Evolutionary conservation across 2,888 invertebrate species (phyloP), one percentile per base, ranked within the genome.

Genomic region (Macrophya alboannulata): DNA sequence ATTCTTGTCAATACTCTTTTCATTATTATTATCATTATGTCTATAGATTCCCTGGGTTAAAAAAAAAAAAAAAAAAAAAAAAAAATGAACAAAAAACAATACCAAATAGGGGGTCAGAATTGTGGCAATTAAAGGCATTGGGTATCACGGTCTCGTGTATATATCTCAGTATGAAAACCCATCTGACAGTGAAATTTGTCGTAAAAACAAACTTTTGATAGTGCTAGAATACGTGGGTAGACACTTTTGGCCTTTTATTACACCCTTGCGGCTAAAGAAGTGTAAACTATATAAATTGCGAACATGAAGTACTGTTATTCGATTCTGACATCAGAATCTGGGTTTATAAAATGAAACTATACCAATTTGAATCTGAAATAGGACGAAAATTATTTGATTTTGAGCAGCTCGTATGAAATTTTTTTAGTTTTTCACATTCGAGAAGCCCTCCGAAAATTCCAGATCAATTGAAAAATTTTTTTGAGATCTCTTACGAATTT

Each of bases 201-300:
- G 76, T 45, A 31, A 76, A 76, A 76, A 48, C 15, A 48, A 76
- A 76, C 51, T 76, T 76, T 76, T 71, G n/a, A 40, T 71, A 62
- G 62, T 62, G 62, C 21, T 17, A n/a, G 71, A 31, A 40, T 71
- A 17, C 9, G 37, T 37, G n/a, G 8, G 10, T 71, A 71, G 31
- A 37, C 15, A 37, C 15, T 71, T n/a, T 71, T 37, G n/a, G 71
- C 40, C 21, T 71, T 71, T 71, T 40, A 71, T 71, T 71, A 71
- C 15, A 71, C 71, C 40, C 71, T 8, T 71, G n/a, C 15, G 71
- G 71, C 8, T 71, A 6, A 71, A 40, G 71, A 40, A 40, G 71
- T 71, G 71, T 71, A 71, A 71, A 71, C 71, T 71, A 71, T n/a
- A n/a, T 9, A 48, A 55, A 55, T 55, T 31, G 8, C 55, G 40